phyloP scores from a whole-genome alignment of 30 jellyfish, hydroid and myxozoan species.

The Pseudorhiza aurosa region DNA sequence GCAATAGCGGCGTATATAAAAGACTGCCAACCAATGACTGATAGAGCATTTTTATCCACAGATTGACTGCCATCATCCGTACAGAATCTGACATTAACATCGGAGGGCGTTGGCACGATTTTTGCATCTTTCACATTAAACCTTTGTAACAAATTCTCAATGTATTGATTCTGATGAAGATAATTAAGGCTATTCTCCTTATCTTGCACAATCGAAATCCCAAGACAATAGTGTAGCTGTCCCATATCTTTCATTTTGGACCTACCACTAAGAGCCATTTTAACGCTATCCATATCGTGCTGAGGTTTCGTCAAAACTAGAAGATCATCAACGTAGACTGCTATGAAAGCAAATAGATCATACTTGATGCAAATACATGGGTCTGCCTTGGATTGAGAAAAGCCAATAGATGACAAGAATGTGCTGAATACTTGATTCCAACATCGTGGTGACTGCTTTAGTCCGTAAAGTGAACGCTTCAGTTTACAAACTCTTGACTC shows the following conservation, averaged over 20 bases:
- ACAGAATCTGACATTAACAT: not conserved
- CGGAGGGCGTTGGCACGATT: conserved; percentile 31
- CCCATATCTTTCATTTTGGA: conserved; percentile 45
- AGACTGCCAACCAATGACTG: conserved; percentile 26
- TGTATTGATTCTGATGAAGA: conserved; percentile 21
- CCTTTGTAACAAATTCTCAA: not conserved
- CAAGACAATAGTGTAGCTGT: conserved; percentile 12
- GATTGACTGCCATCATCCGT: conserved; percentile 16
- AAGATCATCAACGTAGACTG: conserved; percentile 36
- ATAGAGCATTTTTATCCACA: conserved; percentile 12
- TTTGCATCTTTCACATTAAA: conserved; percentile 15
- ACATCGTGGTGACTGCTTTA: conserved; percentile 42
- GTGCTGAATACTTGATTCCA: conserved; percentile 21
- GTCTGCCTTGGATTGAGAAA: not conserved
- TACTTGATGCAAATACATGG: not conserved
- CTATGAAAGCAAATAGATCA: not conserved
- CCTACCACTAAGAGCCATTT: not conserved
- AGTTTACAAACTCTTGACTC: conserved; percentile 12
- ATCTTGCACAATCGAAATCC: conserved; percentile 12
- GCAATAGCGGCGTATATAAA: conserved; percentile 12
- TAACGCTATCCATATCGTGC: not conserved
- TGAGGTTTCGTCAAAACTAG: not conserved
- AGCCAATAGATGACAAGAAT: not conserved
- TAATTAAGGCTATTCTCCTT: not conserved
- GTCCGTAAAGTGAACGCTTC: conserved; percentile 28